A percentile compares a stretch with the other conserved stretches of the same genome.
phyloP scores from a whole-genome alignment of 2,113 vertebrate species.

The Merops nubicus region DNA sequence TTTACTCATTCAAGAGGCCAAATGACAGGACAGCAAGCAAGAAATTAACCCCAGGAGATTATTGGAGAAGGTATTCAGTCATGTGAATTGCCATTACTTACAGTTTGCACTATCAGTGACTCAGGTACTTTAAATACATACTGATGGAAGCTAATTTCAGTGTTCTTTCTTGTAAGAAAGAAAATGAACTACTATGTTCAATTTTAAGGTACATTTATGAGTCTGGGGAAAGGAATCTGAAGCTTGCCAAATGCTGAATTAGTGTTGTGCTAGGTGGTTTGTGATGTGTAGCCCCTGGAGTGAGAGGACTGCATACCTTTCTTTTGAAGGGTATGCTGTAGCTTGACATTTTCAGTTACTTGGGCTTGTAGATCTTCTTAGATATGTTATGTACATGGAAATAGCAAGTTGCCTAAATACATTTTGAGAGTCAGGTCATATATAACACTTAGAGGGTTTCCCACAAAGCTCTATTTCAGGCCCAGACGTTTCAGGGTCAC shows the following conservation, averaged over 20 bases:
- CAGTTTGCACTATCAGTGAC: neutral
- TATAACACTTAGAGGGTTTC: neutral
- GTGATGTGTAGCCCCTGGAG: neutral
- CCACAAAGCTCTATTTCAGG: neutral
- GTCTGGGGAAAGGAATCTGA: neutral
- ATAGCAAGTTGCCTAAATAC: neutral
- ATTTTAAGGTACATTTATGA: neutral
- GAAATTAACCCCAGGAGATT: neutral
- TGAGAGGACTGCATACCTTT: neutral
- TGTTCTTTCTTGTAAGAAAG: neutral
- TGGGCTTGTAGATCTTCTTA: neutral
- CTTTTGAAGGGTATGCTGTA: neutral
- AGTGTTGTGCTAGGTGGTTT: neutral
- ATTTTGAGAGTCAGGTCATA: fast-evolving
- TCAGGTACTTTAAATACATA: neutral
- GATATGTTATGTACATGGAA: neutral
- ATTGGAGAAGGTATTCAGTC: neutral
- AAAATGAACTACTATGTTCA: no score
- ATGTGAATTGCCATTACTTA: neutral
- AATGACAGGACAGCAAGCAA: neutral
- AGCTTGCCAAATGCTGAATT: neutral
- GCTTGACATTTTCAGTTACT: neutral
- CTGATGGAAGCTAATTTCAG: neutral
- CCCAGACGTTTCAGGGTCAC: neutral
- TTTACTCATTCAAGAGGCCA: neutral